Evolutionary conservation across 2,888 invertebrate species (phyloP).

Genomic region (Chloromyia formosa): DNA sequence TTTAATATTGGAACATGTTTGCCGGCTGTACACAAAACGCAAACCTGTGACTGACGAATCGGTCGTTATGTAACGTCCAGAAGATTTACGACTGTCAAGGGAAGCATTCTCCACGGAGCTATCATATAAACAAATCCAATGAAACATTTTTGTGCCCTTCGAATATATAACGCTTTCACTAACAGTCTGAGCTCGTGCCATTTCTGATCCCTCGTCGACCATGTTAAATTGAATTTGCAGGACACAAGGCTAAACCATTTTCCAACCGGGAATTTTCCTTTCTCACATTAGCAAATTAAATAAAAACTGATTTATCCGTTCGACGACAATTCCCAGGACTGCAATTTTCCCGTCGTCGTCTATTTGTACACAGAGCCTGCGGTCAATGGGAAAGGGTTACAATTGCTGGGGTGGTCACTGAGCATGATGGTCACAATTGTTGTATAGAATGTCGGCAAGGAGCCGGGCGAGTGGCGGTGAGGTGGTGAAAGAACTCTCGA

Average conservation of each 20-base stretch:
- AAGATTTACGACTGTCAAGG: background rate
- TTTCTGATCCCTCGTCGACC: background rate
- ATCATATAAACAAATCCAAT: background rate
- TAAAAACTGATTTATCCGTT: slow-evolving; percentile 19
- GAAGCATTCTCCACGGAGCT: background rate
- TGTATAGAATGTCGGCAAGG: background rate
- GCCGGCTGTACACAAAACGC: background rate
- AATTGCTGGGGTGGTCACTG: background rate
- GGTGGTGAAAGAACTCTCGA: no score
- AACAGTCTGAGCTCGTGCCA: background rate
- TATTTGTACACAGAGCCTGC: slow-evolving; percentile 7
- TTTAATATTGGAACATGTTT: background rate
- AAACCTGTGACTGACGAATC: background rate
- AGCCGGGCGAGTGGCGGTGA: no score
- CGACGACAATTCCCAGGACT: slow-evolving; percentile 3
- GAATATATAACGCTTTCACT: background rate
- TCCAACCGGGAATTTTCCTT: slow-evolving; percentile 5
- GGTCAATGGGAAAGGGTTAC: background rate
- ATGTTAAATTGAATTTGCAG: slow-evolving; percentile 2
- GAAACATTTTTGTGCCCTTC: background rate
- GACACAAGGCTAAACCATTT: background rate
- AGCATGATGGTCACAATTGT: background rate
- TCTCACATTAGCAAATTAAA: slow-evolving; percentile 22
- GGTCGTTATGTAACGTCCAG: background rate
- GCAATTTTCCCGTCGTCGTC: background rate